Evolutionary conservation across 1,140 invertebrate species (phyloP).

Genomic region (Magallana gigas): DNA sequence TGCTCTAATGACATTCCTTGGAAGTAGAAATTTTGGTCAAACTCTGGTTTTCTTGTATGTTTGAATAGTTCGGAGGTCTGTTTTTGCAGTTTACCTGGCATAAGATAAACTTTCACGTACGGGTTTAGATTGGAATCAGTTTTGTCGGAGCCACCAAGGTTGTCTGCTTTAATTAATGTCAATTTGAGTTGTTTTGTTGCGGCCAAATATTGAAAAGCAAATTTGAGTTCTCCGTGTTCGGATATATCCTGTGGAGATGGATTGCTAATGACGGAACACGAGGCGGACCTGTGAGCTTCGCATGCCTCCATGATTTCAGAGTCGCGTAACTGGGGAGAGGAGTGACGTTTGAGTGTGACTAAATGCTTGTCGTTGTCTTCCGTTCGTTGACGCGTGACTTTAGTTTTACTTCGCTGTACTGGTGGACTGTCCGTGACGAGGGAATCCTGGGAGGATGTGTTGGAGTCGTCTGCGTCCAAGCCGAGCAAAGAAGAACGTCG

Average conservation of each 20-base stretch:
- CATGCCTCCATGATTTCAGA: constrained; percentile 17
- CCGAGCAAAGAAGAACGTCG: constrained; percentile 69
- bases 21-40: constrained; percentile 74
- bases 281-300: constrained; percentile 55
- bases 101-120: constrained; percentile 70
- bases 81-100: constrained; percentile 76
- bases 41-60: constrained; percentile 72
- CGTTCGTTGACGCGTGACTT: constrained; percentile 35
- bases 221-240: constrained; percentile 74
- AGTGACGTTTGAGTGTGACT: constrained; percentile 65
- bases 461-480: constrained; percentile 33
- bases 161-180: constrained; percentile 72
- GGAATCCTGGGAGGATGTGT: constrained; percentile 29
- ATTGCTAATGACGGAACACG: constrained; percentile 51
- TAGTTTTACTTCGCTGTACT: constrained; percentile 40
- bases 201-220: constrained; percentile 74
- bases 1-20: constrained; percentile 69
- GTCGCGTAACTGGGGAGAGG: constrained; percentile 62
- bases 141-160: constrained; percentile 67
- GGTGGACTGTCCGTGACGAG: constrained; percentile 4
- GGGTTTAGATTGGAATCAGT: constrained; percentile 66
- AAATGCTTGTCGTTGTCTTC: constrained; percentile 11
- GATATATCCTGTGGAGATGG: constrained; percentile 55
- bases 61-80: constrained; percentile 70
- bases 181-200: constrained; percentile 71